Evolutionary conservation across 2,888 invertebrate species (phyloP), one percentile per base, ranked within the genome.

Genomic region (Catonia carolina): DNA sequence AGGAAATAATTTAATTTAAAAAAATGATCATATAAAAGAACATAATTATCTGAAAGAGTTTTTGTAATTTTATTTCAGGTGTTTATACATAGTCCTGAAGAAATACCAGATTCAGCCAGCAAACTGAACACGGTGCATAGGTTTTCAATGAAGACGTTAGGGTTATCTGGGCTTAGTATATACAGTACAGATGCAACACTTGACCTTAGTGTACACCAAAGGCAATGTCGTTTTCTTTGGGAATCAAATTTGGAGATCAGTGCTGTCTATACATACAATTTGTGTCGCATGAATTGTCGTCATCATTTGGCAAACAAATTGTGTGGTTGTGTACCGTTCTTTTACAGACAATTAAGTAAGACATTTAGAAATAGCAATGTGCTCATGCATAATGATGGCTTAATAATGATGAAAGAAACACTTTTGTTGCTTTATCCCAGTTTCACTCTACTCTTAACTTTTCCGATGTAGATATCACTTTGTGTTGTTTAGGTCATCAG

Each of bases 31-130:
- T n/a, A n/a, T n/a, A n/a, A n/a, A n/a, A n/a, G n/a, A n/a, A n/a
- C n/a, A n/a, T n/a, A n/a, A n/a, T n/a, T n/a, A n/a, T n/a, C n/a
- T n/a, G n/a, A n/a, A n/a, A n/a, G n/a, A n/a, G n/a, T n/a, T n/a
- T n/a, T n/a, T n/a, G n/a, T n/a, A n/a, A n/a, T n/a, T 6, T 27
- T 27, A 8, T 27, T 35, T 5, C 56, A 83, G 83, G 77, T 79
- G 1, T 82, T 77, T 63, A 68, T 86, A 41, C 85, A 86, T 63
- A 83, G 84, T 0, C 81, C 85, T 0, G 73, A 77, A 23, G 86
- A 86, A 72, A 77, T 83, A 0, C 82, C 84, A 0, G 86, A 84
- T 65, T 77, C 84, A 41, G 78, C 83, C 0, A 80, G 79, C 31
- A 72, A 72, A 59, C 68, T 67, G 22, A 59, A 71, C 2, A 55